Evolutionary conservation across 2,113 vertebrate species (phyloP).

Genomic region (Ictalurus punctatus): DNA sequence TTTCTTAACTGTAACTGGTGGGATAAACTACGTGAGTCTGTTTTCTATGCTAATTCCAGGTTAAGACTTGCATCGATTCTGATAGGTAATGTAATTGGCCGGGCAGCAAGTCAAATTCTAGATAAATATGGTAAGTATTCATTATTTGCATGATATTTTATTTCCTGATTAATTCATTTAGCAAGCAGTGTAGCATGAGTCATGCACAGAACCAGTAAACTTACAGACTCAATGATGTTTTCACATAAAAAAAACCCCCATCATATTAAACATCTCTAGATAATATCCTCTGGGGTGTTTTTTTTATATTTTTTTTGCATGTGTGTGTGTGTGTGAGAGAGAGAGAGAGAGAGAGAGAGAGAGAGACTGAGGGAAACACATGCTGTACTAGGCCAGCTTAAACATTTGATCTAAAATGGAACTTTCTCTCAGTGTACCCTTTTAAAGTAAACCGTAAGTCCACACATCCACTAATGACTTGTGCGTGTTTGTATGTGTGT

Average conservation of each 20-base stretch:
- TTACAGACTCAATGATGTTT: neutral
- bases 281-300: neutral
- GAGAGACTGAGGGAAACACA: neutral
- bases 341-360: no score
- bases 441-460: constrained; percentile 14
- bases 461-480: constrained; percentile 24
- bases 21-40: neutral
- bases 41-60: neutral
- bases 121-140: neutral
- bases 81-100: neutral
- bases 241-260: no score
- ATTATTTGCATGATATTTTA: neutral
- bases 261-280: neutral
- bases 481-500: constrained; percentile 1
- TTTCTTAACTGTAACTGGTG: neutral
- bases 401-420: constrained; percentile 5
- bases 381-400: neutral
- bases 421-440: neutral
- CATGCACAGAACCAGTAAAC: neutral
- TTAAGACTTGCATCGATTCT: neutral
- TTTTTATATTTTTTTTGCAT: neutral
- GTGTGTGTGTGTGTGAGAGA: neutral
- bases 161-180: neutral
- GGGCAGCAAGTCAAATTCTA: neutral
- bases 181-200: neutral